These are phyloP conservation scores for Colius striatus DNA, from an alignment of 2,113 vertebrate genomes.

Conservation along the genomic window DNA sequence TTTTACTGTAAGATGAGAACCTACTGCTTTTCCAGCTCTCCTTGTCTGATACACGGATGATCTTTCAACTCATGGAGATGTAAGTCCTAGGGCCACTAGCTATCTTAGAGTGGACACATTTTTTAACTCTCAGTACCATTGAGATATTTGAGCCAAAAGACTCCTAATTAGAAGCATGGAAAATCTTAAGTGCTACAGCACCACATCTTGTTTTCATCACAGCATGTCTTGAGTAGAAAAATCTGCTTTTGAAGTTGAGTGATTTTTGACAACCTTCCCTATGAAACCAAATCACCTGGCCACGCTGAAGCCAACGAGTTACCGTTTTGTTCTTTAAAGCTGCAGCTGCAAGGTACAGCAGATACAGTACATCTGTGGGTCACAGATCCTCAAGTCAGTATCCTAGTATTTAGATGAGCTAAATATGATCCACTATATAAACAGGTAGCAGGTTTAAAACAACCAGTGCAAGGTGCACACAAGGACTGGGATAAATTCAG, in stretches of 20 bases:
- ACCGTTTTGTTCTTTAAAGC: neutral
- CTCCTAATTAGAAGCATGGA: neutral
- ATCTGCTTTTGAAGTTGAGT: neutral
- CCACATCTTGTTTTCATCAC: neutral
- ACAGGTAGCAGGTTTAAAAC: neutral
- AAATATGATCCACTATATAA: neutral
- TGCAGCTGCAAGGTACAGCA: neutral
- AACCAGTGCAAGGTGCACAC: neutral
- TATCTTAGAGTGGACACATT: neutral
- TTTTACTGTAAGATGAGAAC: neutral
- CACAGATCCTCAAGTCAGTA: neutral
- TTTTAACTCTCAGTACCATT: neutral
- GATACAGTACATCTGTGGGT: neutral
- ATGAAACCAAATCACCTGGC: neutral
- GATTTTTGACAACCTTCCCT: neutral
- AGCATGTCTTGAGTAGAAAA: neutral
- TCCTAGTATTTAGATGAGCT: neutral
- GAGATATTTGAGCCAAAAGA: neutral
- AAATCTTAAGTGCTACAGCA: neutral
- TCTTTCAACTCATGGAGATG: neutral
- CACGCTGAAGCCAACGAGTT: rapidly evolving
- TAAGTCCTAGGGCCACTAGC: neutral
- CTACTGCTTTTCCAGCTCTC: neutral
- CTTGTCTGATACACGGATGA: neutral
- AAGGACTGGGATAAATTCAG: neutral